These are phyloP conservation scores for Corythornis vintsioides DNA, from an alignment of 2,113 vertebrate species.

Conservation along the genomic window DNA sequence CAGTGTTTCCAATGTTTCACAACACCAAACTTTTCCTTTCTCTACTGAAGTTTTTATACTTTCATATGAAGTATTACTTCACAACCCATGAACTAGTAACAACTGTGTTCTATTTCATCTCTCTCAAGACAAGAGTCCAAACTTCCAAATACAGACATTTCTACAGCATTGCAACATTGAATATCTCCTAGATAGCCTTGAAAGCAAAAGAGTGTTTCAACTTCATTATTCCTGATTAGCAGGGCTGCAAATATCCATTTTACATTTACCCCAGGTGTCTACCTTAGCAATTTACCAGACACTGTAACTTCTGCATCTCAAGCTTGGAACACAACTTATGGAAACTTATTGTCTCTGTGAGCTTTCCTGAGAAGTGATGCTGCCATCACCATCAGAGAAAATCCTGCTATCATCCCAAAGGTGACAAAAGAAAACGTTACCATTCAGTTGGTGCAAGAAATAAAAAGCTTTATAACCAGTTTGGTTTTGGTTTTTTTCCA, in stretches of 20 bases:
- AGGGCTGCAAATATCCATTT: not conserved
- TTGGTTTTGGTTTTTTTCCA: not conserved
- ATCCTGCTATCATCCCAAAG: not conserved
- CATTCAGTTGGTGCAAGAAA: not conserved
- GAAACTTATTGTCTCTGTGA: not conserved
- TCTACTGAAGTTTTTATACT: not conserved
- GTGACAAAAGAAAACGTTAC: not conserved
- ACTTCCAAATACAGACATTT: not conserved
- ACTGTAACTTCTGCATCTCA: not conserved
- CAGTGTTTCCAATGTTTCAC: not conserved
- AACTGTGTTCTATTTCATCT: not conserved
- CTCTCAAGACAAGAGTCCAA: not conserved
- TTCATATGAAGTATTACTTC: not conserved
- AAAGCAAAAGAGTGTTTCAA: not conserved
- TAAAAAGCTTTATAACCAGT: accelerated
- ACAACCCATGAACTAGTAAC: not conserved
- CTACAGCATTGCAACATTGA: not conserved
- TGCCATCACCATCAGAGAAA: not conserved
- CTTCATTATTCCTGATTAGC: not conserved
- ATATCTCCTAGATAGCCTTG: not conserved
- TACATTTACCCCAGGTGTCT: not conserved
- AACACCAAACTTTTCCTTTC: not conserved
- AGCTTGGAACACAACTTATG: not conserved
- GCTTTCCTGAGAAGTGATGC: not conserved
- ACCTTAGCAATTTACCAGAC: not conserved